Percentiles rank a stretch among this genome's conserved stretches.
Evolutionary conservation across 2,113 vertebrate species (phyloP).

Genomic region (Odobenus rosmarus): DNA sequence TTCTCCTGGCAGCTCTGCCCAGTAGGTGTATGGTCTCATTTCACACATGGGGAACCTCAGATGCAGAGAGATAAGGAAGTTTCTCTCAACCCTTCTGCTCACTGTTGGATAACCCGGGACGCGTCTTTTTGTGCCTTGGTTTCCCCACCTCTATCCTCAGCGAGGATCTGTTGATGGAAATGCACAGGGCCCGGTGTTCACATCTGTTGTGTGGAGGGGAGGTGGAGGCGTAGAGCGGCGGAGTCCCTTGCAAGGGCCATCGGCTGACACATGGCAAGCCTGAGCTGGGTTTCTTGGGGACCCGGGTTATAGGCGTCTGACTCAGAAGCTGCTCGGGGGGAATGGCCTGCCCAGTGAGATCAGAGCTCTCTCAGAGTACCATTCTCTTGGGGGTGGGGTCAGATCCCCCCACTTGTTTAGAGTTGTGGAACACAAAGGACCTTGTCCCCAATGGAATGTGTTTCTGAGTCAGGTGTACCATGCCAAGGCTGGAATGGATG

Average conservation of each 20-base stretch:
- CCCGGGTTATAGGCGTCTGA: not conserved
- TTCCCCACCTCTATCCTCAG: not conserved
- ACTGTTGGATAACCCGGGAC: not conserved
- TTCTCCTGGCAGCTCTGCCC: not conserved
- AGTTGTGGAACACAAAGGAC: not conserved
- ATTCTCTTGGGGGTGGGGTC: not conserved
- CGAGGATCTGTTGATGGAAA: not conserved
- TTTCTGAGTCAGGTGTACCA: not conserved
- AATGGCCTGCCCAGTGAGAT: not conserved
- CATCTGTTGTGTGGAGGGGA: rapidly evolving
- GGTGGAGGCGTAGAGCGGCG: not conserved
- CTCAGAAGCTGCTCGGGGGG: not conserved
- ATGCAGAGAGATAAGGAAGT: not conserved
- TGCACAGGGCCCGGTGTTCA: rapidly evolving
- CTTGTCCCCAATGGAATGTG: not conserved
- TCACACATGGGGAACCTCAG: not conserved
- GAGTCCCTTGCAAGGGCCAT: not conserved
- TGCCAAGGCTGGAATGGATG: not conserved
- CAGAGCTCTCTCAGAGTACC: not conserved
- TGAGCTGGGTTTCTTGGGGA: not conserved
- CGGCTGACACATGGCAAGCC: not conserved
- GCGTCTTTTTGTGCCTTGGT: not conserved
- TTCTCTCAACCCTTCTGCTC: not conserved
- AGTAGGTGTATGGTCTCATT: rapidly evolving
- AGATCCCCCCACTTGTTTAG: not conserved